Percentiles rank a stretch among this genome's conserved stretches.
Conservation (phyloP, 2,888 invertebrate genomes). For the Salticus scenicus region DNA sequence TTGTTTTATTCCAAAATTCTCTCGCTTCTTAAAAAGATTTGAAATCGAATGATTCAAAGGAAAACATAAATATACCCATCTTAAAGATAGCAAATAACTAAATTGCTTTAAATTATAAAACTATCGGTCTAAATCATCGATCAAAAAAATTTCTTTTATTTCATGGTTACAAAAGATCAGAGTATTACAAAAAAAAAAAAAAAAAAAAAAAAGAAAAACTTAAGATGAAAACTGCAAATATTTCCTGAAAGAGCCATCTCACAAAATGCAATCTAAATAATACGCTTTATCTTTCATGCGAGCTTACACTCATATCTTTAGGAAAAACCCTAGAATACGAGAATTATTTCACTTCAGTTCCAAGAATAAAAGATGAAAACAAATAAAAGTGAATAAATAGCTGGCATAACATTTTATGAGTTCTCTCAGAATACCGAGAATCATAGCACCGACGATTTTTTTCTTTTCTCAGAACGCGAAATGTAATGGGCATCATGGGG, state of each 20-base stretch:
- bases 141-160: no score
- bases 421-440: neutral
- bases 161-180: no score
- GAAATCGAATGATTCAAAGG: no score
- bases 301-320: neutral
- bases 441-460: neutral
- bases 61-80: no score
- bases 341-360: neutral
- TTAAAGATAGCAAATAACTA: no score
- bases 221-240: neutral
- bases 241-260: neutral
- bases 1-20: no score
- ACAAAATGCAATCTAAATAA: neutral
- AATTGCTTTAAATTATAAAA: no score
- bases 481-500: conserved; percentile 10
- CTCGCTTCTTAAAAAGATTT: no score
- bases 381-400: conserved; percentile 3
- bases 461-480: neutral
- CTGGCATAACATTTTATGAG: conserved; percentile 1
- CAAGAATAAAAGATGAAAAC: neutral
- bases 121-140: no score
- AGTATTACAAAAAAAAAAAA: no score
- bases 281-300: neutral
- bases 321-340: neutral
- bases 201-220: no score